Evolutionary conservation across 2,113 vertebrate genomes (phyloP).

Genomic region (Cyprinodon brontotheroides): DNA sequence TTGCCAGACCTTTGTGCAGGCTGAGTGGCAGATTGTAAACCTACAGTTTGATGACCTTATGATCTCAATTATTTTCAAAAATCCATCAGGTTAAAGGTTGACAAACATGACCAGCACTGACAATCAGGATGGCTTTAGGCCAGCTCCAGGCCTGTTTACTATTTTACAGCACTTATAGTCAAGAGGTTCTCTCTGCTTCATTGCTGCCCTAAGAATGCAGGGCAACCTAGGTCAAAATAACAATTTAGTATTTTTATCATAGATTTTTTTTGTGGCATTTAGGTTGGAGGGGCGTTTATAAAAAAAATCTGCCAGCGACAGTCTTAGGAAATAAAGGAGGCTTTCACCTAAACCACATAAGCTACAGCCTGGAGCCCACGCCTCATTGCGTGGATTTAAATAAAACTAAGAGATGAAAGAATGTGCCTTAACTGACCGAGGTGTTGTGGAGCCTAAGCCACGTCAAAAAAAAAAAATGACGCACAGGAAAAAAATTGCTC

Average conservation of each 20-base stretch:
- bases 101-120: slow-evolving; percentile 61
- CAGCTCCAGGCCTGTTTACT: slow-evolving; percentile 51
- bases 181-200: slow-evolving; percentile 61
- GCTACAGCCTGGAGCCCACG: slow-evolving; percentile 13
- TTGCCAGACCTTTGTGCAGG: slow-evolving; percentile 1
- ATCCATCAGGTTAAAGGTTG: slow-evolving; percentile 67
- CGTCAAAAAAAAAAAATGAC: slow-evolving; percentile 13
- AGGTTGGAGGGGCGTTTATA: not conserved
- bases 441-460: slow-evolving; percentile 20
- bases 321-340: slow-evolving; percentile 21
- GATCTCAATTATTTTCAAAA: slow-evolving; percentile 50
- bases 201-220: slow-evolving; percentile 41
- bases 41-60: slow-evolving; percentile 46
- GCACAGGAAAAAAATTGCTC: slow-evolving; percentile 21
- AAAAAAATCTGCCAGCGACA: slow-evolving; percentile 11
- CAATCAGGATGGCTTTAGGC: slow-evolving; percentile 52
- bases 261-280: too few relatives aligned
- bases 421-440: slow-evolving; percentile 25
- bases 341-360: slow-evolving; percentile 26
- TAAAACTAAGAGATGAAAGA: slow-evolving; percentile 53
- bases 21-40: slow-evolving; percentile 46
- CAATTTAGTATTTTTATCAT: slow-evolving; percentile 22
- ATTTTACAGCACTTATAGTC: slow-evolving; percentile 59
- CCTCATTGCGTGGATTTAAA: slow-evolving; percentile 30
- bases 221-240: slow-evolving; percentile 63